Base-by-base conservation (phyloP, 2,888 invertebrate genomes). In the Ectropis crepuscularia region DNA sequence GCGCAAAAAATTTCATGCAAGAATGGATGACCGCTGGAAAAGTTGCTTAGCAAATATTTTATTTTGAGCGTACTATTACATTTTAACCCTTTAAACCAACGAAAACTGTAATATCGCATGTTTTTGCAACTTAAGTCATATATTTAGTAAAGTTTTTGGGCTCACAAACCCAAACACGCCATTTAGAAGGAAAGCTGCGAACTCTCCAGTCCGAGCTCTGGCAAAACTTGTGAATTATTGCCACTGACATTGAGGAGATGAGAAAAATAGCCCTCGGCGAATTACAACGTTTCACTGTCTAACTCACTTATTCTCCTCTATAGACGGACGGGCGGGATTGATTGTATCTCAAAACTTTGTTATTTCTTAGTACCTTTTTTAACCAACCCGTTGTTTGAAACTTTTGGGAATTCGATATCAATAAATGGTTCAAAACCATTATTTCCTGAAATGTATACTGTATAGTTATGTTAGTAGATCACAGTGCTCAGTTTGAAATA, bases 241-340 rank as follows among this genome's bases (percentile, higher is more conserved):
- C 82, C 77, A 75, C 81, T 81, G 85, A 87, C 85, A 83, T 83
- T 88, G 87, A 88, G 80, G 84, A 69, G 68, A 65, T 75, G 80
- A 85, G 87, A 89, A 88, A 89, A 88, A 88, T 88, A 85, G 82
- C 84, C 79, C 74, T 74, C 63, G 68, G 71, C 73, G 78, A 86
- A 74, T 85, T 86, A 78, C 75, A 74, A 65, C 74, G 72, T 74
- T 76, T 79, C 74, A 80, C 78, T 82, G 79, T 73, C 73, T 64
- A 76, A 78, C 74, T 74, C 74, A 74, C 72, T 70, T 63, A 75
- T 70, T 67, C 65, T 67, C 64, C 70, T 73, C 74, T 76, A 75
- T 74, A 73, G 75, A 67, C 65, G 67, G 70, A 63, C 65, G 67
- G 43, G 58, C 62, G 65, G 69, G 70, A 73, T 77, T 73, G 72